Base-by-base conservation (phyloP, 2,888 invertebrate species). In the Meiosimyza decipiens region DNA sequence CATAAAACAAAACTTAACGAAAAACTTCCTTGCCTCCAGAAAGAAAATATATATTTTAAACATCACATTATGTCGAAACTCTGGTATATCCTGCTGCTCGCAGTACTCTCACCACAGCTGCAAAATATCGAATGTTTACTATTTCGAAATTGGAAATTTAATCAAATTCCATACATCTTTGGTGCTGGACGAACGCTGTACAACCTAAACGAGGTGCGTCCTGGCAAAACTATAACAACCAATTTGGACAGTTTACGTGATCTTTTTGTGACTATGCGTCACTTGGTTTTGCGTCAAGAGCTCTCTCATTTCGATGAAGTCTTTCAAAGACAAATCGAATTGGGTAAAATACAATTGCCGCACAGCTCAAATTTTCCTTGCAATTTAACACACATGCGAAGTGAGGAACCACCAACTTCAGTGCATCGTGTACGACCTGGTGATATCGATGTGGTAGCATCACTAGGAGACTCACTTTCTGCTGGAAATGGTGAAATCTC, bases 391-490 rank as follows among this genome's bases (percentile, higher is more conserved):
- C 78, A 82, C 16, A 81, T 82, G 0, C 82, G 87, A 0, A 87
- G 86, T 0, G 50, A 40, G 0, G 76, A 47, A 3, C 75, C 86
- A 9, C 91, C 91, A 0, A 85, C 81, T 7, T 89, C 88, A 28
- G 90, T 91, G 16, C 88, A 91, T 80, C 80, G 86, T 64, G 78
- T 91, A 62, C 86, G 89, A 15, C 82, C 83, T 15, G 91, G 91
- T 7, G 91, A 91, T 79, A 89, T 91, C 47, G 90, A 91, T 77
- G 84, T 91, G 0, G 85, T 91, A 47, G 91, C 86, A 0, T 89
- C 90, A 1, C 84, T 91, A 68, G 91, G 91, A 0, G 91, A 91
- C 80, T 91, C 91, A 1, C 79, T 91, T 3, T 89, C 90, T 0
- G 90, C 90, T 1, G 91, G 89, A 15, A 87, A 88, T 72, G 91